A percentile compares a stretch with the other conserved stretches of the same genome.
phyloP scores from a whole-genome alignment of 2,888 invertebrate genomes.

The Loripinus fragilis region DNA sequence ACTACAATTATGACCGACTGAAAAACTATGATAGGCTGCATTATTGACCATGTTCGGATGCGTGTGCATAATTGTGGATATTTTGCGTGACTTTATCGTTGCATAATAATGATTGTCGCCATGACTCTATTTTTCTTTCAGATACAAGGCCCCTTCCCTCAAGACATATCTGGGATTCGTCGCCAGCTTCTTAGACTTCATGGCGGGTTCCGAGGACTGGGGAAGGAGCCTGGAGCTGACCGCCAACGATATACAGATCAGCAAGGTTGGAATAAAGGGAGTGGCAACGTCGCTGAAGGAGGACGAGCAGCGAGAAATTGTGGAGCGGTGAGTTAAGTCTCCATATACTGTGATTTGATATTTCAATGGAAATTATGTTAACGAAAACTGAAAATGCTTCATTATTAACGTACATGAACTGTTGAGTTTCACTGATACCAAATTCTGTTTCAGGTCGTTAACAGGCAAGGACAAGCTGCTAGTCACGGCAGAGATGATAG shows the following conservation, averaged over 20 bases:
- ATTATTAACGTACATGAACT: not conserved
- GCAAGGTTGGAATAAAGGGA: not conserved
- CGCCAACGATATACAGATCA: not conserved
- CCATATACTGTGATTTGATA: not conserved
- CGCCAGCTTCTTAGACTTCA: not conserved
- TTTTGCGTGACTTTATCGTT: no score
- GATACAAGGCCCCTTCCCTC: not conserved
- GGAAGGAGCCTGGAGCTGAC: not conserved
- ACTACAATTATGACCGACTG: no score
- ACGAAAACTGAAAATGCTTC: not conserved
- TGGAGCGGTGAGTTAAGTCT: not conserved
- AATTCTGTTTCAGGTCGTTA: not conserved
- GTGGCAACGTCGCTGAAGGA: not conserved
- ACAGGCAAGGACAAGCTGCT: not conserved
- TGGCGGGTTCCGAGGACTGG: not conserved
- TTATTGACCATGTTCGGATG: no score
- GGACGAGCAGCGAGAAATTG: not conserved
- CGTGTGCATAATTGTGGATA: no score
- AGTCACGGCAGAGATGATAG: not conserved
- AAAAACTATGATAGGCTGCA: no score
- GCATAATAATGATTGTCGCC: no score
- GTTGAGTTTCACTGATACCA: not conserved
- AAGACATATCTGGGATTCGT: not conserved
- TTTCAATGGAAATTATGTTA: not conserved
- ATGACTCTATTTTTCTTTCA: not conserved